Conservation (phyloP, 2,797 vertebrate genomes). For the Cyprinodon diabolis region DNA sequence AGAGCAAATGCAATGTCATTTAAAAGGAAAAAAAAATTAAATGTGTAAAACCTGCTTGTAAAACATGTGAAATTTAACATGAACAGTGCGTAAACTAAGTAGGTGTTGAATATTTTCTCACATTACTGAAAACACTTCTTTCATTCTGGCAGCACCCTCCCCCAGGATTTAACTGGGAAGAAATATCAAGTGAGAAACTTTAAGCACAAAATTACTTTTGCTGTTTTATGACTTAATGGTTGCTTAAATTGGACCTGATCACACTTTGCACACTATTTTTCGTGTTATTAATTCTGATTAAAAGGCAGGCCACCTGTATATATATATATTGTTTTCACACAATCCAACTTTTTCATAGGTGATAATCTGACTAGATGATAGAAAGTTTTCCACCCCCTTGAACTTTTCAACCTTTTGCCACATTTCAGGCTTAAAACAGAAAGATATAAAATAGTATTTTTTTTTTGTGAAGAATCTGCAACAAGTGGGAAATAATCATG, state of each 20-base stretch:
- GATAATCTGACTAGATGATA: slow-evolving; percentile 16
- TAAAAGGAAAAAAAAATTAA: slow-evolving; percentile 3
- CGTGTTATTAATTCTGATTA: slow-evolving; percentile 42
- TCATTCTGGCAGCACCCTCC: slow-evolving; percentile 52
- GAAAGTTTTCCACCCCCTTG: too few relatives aligned
- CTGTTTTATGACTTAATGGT: slow-evolving; percentile 54
- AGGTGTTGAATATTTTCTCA: slow-evolving; percentile 47
- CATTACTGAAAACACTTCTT: slow-evolving; percentile 44
- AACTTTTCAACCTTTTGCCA: too few relatives aligned
- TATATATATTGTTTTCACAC: slow-evolving; percentile 33
- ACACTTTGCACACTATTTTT: slow-evolving; percentile 45
- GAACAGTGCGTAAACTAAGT: slow-evolving; percentile 42
- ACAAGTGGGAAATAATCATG: too few relatives aligned
- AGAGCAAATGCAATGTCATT: slow-evolving; percentile 27
- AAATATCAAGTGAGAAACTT: slow-evolving; percentile 54
- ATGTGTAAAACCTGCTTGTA: slow-evolving; percentile 39
- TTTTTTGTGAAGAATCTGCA: too few relatives aligned
- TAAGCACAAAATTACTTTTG: slow-evolving; percentile 62
- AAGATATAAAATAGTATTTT: too few relatives aligned
- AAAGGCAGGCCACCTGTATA: slow-evolving; percentile 21
- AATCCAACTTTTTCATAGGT: slow-evolving; percentile 25
- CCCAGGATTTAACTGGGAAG: slow-evolving; percentile 48
- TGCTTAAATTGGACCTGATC: slow-evolving; percentile 39
- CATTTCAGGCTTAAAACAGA: too few relatives aligned
- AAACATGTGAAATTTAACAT: slow-evolving; percentile 54